phyloP scores from a whole-genome alignment of 2,888 invertebrate genomes.

The Deilephila porcellus region DNA sequence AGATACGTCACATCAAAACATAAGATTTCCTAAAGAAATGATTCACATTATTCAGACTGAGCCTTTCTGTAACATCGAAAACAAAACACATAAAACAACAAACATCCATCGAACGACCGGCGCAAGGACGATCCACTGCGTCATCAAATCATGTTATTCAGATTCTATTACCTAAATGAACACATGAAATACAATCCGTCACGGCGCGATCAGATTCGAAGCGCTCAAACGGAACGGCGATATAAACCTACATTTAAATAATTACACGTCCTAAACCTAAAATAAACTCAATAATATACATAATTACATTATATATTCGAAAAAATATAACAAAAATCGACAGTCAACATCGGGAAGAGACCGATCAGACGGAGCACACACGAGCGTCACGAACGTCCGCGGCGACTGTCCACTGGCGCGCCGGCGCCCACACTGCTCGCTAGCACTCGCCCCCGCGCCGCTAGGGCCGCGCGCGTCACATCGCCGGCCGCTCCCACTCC shows the following conservation, averaged over 20 bases:
- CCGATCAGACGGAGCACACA: constrained; percentile 36
- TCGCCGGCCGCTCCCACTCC: constrained; percentile 81
- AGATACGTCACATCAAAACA: constrained; percentile 42
- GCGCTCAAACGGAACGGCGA: constrained; percentile 65
- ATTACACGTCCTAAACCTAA: constrained; percentile 81
- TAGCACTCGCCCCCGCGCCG: constrained; percentile 39
- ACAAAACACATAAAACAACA: constrained; percentile 81
- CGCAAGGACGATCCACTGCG: constrained; percentile 67
- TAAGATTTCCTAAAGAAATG: constrained; percentile 76
- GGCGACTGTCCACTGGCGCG: constrained; percentile 27
- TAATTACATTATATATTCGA: constrained; percentile 84
- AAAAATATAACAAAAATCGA: constrained; percentile 73
- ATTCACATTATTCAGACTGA: constrained; percentile 83
- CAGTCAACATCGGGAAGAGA: constrained; percentile 54
- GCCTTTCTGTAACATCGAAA: constrained; percentile 73
- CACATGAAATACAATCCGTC: constrained; percentile 82
- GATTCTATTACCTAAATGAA: constrained; percentile 83
- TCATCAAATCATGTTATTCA: constrained; percentile 74
- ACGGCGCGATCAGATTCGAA: constrained; percentile 58
- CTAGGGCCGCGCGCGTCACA: constrained; percentile 72
- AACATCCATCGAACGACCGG: constrained; percentile 75
- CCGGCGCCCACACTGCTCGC: constrained; percentile 49
- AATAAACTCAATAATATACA: constrained; percentile 84
- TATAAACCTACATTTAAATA: constrained; percentile 75
- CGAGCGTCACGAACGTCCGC: constrained; percentile 32